phyloP scores from a whole-genome alignment of 2,797 vertebrate species.

The Etheostoma perlongum region DNA sequence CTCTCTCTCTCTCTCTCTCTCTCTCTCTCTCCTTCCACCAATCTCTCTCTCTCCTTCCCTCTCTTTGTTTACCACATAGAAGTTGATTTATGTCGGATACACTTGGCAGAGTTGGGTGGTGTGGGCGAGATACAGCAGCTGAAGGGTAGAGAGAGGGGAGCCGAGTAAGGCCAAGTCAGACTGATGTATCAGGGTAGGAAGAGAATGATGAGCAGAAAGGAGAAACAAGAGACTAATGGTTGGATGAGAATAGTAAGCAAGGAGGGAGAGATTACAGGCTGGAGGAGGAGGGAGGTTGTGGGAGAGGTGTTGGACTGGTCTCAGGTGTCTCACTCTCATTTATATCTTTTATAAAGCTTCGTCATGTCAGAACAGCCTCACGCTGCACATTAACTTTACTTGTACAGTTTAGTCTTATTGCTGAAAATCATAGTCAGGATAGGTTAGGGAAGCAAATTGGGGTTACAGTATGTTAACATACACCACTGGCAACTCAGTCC shows the following conservation, averaged over 20 bases:
- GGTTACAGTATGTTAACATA: not conserved
- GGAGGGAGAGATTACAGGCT: conserved; percentile 28
- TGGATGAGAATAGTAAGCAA: conserved; percentile 53
- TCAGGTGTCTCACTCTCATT: conserved; percentile 64
- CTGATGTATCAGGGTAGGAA: conserved; percentile 49
- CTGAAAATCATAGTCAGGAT: conserved; percentile 1
- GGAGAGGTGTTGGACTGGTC: conserved; percentile 60
- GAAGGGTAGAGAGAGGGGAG: conserved; percentile 56
- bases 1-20: conserved; percentile 29
- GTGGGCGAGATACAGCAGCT: conserved; percentile 79
- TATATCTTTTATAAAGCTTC: conserved; percentile 67
- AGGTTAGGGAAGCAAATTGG: conserved; percentile 12
- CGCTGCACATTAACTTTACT: conserved; percentile 6
- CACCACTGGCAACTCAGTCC: not conserved
- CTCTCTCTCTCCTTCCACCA: not conserved
- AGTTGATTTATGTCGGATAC: conserved; percentile 81
- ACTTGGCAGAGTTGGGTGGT: conserved; percentile 79
- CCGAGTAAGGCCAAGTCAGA: conserved; percentile 58
- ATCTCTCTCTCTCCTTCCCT: conserved; percentile 41
- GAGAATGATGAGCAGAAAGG: conserved; percentile 43
- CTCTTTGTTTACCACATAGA: conserved; percentile 79
- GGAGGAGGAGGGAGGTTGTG: conserved; percentile 6
- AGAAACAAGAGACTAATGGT: conserved; percentile 34
- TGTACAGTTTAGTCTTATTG: conserved; percentile 1
- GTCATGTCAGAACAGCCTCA: conserved; percentile 65